Base-by-base conservation (phyloP, 2,797 vertebrate species). In the Alectoris magna region DNA sequence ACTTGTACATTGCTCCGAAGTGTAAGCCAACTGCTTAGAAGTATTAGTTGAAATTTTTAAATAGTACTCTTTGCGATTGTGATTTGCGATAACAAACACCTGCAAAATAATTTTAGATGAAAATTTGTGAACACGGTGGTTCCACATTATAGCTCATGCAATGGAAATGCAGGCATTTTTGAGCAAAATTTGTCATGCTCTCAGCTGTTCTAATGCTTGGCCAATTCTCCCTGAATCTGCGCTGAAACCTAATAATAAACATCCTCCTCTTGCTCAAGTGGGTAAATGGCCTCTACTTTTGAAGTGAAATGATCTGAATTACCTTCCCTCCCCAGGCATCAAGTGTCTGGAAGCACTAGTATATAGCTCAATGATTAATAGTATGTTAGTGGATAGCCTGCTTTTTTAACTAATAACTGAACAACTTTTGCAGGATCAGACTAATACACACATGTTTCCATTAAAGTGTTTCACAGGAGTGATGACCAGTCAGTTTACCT, bases 241-340 rank as follows among this genome's bases (percentile, higher is more conserved):
- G 55, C 26, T 91, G 39, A 43, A 31, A 64, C 29, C 6, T 19
- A 39, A 11, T 78, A 39, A 46, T 53, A 83, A 18, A 64, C 7
- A 78, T 8, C 21, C 21, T 74, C 39, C 27, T 86, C 85, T 92
- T 73, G 27, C 48, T 86, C 58, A 86, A 91, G 68, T 19, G 38
- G 19, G 43, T 21, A 84, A 87, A 73, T 16, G 26, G 43, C 26
- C 49, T 84, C 78, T 84, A 71, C 8, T 79, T 92, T 87, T 86
- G 56, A 88, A 93, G 71, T 38, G 12, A 75, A 91, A 78, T 66
- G 18, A 73, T 91, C 71, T 71, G 58, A 76, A 82, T 73, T 79
- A 46, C 12, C 44, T 88, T 92, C 39, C 55, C 56, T 60, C 8
- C 16, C 23, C 49, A 76, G 48, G 60, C 31, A 41, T 46, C 56